Evolutionary conservation across 2,888 invertebrate species (phyloP), one percentile per base, ranked within the genome.

Genomic region (Drosophila anomalata): DNA sequence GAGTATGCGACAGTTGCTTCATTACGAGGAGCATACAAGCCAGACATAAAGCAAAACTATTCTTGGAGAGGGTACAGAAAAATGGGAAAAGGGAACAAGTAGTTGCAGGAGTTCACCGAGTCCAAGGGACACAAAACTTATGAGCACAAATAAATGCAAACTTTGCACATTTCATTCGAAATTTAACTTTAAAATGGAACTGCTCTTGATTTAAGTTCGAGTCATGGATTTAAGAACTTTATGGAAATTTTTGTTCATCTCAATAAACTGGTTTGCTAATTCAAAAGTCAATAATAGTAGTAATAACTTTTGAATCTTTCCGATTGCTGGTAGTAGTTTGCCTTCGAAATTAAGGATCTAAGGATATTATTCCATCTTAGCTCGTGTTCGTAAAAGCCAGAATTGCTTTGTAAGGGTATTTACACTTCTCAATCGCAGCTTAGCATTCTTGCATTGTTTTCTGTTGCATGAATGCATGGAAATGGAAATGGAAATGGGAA

Each of bases 81-180:
- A 14, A n/a, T n/a, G n/a, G 36, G 14, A 14, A 36, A n/a, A 7
- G 36, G 36, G 14, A 36, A 36, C 6, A 20, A 9, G 39, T 11
- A 14, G 24, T 8, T 36, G 7, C 36, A 7, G 2, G 9, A 6
- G 33, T 42, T 42, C 17, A 20, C 20, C n/a, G 14, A 36, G 36
- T 8, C 20, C 9, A 12, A 14, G 22, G 33, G n/a, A 36, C 46
- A 39, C 39, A 48, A 48, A 78, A 85, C 77, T 80, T 86, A 78
- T 85, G 78, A 52, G 26, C 67, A 53, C 44, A 71, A 58, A 78
- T 79, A 73, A 70, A 46, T 53, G 65, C 61, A 63, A 52, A 52
- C 52, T 63, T 66, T 47, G 74, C 65, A 62, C 58, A 69, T 62
- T 61, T 76, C 55, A 51, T 63, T 78, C 75, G 55, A 39, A n/a